A percentile compares a stretch with the other conserved stretches of the same genome.
Evolutionary conservation across 2,888 invertebrate species (phyloP).

Genomic region (Cremastinae sp.): DNA sequence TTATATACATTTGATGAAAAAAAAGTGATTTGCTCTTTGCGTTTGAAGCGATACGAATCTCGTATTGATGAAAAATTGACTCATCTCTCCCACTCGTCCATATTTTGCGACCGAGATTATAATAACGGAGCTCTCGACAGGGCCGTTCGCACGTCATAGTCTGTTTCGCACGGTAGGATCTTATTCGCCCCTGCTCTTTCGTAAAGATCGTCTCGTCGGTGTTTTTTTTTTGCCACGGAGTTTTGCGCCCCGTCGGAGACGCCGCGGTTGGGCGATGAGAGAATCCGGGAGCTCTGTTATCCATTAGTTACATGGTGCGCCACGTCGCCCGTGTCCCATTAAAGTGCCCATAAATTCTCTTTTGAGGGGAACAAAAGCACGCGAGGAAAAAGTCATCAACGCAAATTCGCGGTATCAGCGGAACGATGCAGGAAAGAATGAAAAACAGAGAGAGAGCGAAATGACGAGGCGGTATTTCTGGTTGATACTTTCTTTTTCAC

Average conservation of each 20-base stretch:
- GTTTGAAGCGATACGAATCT: too few relatives aligned
- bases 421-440: not conserved
- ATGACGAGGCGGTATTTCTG: conserved; percentile 16
- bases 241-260: conserved; percentile 9
- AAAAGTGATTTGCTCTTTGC: too few relatives aligned
- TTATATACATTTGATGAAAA: too few relatives aligned
- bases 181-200: conserved; percentile 7
- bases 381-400: conserved; percentile 1
- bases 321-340: conserved; percentile 13
- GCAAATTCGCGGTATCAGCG: conserved; percentile 1
- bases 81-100: conserved; percentile 15
- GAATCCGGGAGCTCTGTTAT: conserved; percentile 19
- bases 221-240: conserved; percentile 47
- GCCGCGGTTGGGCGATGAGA: conserved; percentile 9
- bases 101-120: conserved; percentile 47
- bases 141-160: conserved; percentile 2
- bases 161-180: conserved; percentile 7
- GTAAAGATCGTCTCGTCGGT: conserved; percentile 18
- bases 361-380: conserved; percentile 1
- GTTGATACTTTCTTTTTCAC: not conserved
- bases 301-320: conserved; percentile 33
- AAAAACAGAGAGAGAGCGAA: not conserved
- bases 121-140: conserved; percentile 40
- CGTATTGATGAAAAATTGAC: too few relatives aligned
- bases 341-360: conserved; percentile 34